A percentile compares a stretch with the other conserved stretches of the same genome.
phyloP scores from a whole-genome alignment of 2,888 invertebrate genomes.

The Caradrina clavipalpis region DNA sequence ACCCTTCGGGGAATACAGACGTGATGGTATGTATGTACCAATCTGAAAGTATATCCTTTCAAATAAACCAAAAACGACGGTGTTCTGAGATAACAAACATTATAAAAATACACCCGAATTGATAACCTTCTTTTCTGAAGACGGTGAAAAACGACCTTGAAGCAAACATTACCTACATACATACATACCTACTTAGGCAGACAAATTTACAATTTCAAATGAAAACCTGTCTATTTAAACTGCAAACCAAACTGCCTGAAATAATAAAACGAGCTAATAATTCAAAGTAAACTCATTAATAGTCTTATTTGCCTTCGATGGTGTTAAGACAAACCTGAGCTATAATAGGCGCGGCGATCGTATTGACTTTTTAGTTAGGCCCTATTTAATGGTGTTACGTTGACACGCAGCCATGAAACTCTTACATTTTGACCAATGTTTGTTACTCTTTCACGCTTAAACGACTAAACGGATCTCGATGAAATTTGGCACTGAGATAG shows the following conservation, averaged over 20 bases:
- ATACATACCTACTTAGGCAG: no score
- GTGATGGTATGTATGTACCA: no score
- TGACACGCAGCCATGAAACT: slow-evolving; percentile 33
- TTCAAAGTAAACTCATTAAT: slow-evolving; percentile 47
- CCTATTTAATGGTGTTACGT: slow-evolving; percentile 63
- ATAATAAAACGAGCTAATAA: slow-evolving; percentile 13
- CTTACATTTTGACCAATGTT: slow-evolving; percentile 4
- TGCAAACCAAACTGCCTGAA: not conserved
- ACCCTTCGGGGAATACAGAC: no score
- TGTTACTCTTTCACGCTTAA: no score
- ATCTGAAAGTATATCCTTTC: no score
- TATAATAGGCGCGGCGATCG: slow-evolving; percentile 56
- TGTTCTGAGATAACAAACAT: no score
- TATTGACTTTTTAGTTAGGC: slow-evolving; percentile 64
- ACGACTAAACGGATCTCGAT: no score
- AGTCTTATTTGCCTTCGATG: slow-evolving; percentile 28
- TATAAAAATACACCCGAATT: no score
- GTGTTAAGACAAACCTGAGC: slow-evolving; percentile 64
- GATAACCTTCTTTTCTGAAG: not conserved
- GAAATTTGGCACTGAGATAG: no score
- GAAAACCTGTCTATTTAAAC: slow-evolving; percentile 2
- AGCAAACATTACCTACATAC: no score
- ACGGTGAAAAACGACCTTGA: not conserved
- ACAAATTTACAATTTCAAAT: slow-evolving; percentile 8
- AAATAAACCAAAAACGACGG: no score